Base-by-base conservation (phyloP, 1,140 invertebrate species). In the Drosophila ironensis region DNA sequence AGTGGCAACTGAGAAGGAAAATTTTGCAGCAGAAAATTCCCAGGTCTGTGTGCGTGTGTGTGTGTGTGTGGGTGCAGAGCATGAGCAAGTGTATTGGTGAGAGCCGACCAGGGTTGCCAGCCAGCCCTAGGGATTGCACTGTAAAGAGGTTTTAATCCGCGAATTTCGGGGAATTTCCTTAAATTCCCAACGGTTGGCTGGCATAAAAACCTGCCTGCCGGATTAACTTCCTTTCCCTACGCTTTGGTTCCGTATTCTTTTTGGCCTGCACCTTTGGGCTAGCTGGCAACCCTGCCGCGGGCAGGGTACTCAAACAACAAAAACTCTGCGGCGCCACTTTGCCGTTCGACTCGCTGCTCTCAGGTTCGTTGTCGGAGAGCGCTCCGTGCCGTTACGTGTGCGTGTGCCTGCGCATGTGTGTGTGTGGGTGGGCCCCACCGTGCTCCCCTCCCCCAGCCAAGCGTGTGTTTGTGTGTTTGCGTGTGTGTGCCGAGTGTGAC, bases 281-380 rank as follows among this genome's bases (percentile, higher is more conserved):
- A 37, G 22, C 6, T 33, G 75, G 11, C 69, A 78, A 73, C 75
- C 48, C 75, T 80, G 52, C 30, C 25, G 28, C 30, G 70, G 63
- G 73, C 53, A 82, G 42, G 78, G 76, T 69, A 63, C 77, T 64
- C 70, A 72, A 73, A 80, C 75, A 80, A 80, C 73, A 76, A 76
- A 76, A 67, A 60, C 45, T 66, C 71, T 54, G 71, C 71, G 76
- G 77, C 77, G 72, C 76, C 77, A 81, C 76, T 81, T 81, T 72
- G 72, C 75, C 60, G 72, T 81, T 75, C 54, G 77, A 69, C 63
- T 81, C 77, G 72, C 77, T n/a, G n/a, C n/a, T n/a, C 72, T 81
- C 76, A 82, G 60, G 77, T 81, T 82, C 72, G 61, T 77, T 56
- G 40, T 82, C 77, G 74, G n/a, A n/a, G n/a, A n/a, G n/a, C n/a